Percentiles rank a stretch among this genome's conserved stretches.
phyloP scores from a whole-genome alignment of 2,113 vertebrate genomes.

The Trochalopteron elliotii region DNA sequence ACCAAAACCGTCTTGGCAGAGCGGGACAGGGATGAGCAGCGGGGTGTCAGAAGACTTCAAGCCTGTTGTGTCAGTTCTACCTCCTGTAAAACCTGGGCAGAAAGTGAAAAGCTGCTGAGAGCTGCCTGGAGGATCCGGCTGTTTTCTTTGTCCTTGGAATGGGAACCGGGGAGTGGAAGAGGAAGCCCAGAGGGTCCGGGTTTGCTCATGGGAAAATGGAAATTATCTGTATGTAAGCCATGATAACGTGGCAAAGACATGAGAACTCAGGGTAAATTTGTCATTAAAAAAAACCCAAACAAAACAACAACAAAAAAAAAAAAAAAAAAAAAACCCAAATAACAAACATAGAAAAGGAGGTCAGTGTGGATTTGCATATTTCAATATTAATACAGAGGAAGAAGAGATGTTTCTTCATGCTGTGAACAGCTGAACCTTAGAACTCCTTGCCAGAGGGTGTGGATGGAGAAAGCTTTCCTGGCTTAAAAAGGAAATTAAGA shows the following conservation, averaged over 20 bases:
- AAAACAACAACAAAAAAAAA: background rate
- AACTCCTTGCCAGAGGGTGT: background rate
- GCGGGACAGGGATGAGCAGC: background rate
- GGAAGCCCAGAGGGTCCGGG: background rate
- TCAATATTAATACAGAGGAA: background rate
- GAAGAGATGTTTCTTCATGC: background rate
- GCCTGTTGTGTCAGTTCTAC: background rate
- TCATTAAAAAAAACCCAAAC: background rate
- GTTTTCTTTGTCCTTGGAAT: background rate
- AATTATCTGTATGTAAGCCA: background rate
- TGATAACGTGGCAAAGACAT: background rate
- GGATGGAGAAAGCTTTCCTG: background rate
- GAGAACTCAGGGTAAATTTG: background rate
- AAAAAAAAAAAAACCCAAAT: too few relatives aligned
- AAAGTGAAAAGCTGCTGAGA: background rate
- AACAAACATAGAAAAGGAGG: background rate
- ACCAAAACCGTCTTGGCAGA: background rate
- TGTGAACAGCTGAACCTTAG: background rate
- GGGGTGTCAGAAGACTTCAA: background rate
- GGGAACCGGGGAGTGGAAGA: background rate
- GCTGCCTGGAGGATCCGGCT: background rate
- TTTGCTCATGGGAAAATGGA: background rate
- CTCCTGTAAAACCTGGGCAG: background rate
- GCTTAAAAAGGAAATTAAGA: background rate
- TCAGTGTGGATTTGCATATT: background rate